Evolutionary conservation across 2,113 vertebrate species (phyloP).

Genomic region (Thalassoma bifasciatum): DNA sequence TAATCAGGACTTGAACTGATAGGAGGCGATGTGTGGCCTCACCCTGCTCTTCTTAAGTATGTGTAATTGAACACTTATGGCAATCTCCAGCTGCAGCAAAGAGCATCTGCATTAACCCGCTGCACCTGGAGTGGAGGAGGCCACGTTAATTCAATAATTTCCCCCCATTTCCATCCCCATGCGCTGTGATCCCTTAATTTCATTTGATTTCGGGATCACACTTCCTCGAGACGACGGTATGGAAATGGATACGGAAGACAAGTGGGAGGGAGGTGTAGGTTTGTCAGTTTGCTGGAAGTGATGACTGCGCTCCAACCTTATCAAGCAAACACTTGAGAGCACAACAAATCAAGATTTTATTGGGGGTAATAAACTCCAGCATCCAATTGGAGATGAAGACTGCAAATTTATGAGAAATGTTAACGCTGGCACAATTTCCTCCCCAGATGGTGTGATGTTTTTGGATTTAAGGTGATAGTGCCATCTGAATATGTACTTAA

Average conservation of each 20-base stretch:
- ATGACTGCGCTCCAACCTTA: conserved; percentile 79
- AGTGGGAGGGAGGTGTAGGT: conserved; percentile 41
- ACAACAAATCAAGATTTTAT: conserved; percentile 87
- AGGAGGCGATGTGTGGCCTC: conserved; percentile 30
- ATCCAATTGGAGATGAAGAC: conserved; percentile 81
- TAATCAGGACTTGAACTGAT: conserved; percentile 76
- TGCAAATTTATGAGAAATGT: conserved; percentile 82
- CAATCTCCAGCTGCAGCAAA: conserved; percentile 57
- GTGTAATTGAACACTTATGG: conserved; percentile 73
- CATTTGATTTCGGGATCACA: conserved; percentile 57
- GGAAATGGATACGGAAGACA: conserved; percentile 41
- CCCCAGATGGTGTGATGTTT: conserved; percentile 68
- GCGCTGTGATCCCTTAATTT: conserved; percentile 65
- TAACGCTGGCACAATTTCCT: conserved; percentile 77
- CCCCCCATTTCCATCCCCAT: conserved; percentile 34
- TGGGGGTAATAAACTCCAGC: conserved; percentile 81
- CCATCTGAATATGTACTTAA: conserved; percentile 65
- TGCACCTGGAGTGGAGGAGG: conserved; percentile 61
- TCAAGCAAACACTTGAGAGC: conserved; percentile 80
- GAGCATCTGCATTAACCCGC: conserved; percentile 68
- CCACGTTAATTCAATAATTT: conserved; percentile 68
- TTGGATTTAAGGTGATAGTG: conserved; percentile 65
- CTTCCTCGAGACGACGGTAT: conserved; percentile 23
- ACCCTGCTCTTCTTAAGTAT: conserved; percentile 48
- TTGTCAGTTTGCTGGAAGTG: conserved; percentile 65